A percentile compares a stretch with the other conserved stretches of the same genome.
These are phyloP conservation scores for Sphinx pinastri DNA, from an alignment of 2,888 invertebrate species.

Conservation along the genomic window DNA sequence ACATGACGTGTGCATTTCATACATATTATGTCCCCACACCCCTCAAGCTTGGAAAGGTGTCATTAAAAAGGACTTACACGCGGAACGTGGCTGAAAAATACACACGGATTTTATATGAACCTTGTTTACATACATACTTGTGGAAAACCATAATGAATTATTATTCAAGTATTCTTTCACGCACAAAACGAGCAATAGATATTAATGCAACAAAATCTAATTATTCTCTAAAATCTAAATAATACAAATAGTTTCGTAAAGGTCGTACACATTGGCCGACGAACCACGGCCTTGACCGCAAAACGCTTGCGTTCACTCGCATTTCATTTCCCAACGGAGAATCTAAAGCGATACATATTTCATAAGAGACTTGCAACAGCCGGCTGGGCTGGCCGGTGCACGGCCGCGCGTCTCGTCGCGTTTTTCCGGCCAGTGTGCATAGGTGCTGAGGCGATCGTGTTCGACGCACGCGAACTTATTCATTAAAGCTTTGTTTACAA, in stretches of 20 bases:
- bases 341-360: conserved; percentile 79
- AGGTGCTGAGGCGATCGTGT: conserved; percentile 18
- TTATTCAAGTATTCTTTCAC: no score
- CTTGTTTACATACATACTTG: no score
- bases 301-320: conserved; percentile 73
- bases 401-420: conserved; percentile 21
- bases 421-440: conserved; percentile 28
- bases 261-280: conserved; percentile 56
- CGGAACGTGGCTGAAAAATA: no score
- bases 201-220: background rate
- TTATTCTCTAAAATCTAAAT: background rate
- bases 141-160: no score
- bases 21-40: no score
- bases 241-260: conserved; percentile 44
- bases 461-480: background rate
- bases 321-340: conserved; percentile 74
- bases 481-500: background rate
- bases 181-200: background rate
- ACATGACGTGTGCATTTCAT: no score
- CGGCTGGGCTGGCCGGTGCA: background rate
- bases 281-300: conserved; percentile 71
- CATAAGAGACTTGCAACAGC: conserved; percentile 69
- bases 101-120: no score
- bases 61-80: no score
- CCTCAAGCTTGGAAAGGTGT: no score